Conservation (phyloP, 2,113 vertebrate genomes). For the Natator depressus region DNA sequence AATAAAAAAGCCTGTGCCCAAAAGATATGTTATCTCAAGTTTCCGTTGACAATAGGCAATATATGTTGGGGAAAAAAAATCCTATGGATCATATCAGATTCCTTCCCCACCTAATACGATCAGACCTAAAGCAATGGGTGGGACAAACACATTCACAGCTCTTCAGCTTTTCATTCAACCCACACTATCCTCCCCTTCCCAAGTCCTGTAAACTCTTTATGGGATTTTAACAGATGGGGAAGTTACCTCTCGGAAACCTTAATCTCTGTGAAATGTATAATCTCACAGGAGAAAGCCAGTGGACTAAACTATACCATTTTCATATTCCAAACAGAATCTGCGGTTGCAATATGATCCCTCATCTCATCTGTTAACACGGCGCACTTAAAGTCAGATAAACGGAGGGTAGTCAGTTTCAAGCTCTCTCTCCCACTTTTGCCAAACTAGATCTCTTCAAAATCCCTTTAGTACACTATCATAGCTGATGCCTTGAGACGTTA, state of each 20-base stretch:
- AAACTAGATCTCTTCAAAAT: constrained; percentile 24
- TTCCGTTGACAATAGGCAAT: constrained; percentile 14
- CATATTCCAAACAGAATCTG: constrained; percentile 33
- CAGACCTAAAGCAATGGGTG: neutral
- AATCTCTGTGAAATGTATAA: constrained; percentile 14
- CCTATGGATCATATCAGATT: neutral
- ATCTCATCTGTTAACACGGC: constrained; percentile 44
- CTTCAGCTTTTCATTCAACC: neutral
- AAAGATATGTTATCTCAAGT: neutral
- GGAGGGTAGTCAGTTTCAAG: constrained; percentile 32
- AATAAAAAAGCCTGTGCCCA: neutral
- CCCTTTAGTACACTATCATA: neutral
- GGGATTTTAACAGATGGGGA: constrained; percentile 22
- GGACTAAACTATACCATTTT: constrained; percentile 20
- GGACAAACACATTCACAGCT: neutral
- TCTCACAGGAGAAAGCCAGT: constrained; percentile 10
- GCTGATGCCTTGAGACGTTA: constrained; percentile 6
- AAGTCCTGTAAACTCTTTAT: constrained; percentile 7
- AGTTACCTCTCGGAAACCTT: neutral
- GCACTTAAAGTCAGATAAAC: constrained; percentile 29
- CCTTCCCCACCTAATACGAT: neutral
- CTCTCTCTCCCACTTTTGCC: neutral
- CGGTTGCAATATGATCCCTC: constrained; percentile 59
- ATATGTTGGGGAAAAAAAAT: neutral
- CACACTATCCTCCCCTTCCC: neutral